Percentiles rank a stretch among this genome's conserved stretches.
Conservation (phyloP, 1,140 invertebrate genomes). For the Ectropis grisescens region DNA sequence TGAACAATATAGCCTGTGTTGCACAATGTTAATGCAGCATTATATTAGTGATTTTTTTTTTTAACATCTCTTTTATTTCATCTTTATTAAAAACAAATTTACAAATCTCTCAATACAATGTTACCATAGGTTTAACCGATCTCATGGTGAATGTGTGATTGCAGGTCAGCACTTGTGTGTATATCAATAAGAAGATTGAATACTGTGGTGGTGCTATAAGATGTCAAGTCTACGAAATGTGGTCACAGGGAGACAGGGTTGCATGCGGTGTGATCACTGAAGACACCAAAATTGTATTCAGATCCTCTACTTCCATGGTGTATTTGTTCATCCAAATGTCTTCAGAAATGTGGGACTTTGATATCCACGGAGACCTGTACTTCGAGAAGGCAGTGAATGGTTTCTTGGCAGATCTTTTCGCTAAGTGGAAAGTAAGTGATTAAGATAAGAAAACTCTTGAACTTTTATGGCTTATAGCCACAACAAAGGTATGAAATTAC, state of each 20-base stretch:
- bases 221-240: constrained; percentile 90
- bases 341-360: constrained; percentile 99
- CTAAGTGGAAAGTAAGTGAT: constrained; percentile 89
- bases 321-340: constrained; percentile 99
- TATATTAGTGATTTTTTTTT: too few relatives aligned
- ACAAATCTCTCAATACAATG: too few relatives aligned
- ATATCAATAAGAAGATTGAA: constrained; percentile 96
- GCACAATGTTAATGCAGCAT: too few relatives aligned
- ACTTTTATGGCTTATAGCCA: too few relatives aligned
- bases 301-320: constrained; percentile 97
- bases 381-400: constrained; percentile 97
- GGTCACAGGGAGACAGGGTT: constrained; percentile 94
- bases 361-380: constrained; percentile 97
- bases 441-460: too few relatives aligned
- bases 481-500: too few relatives aligned
- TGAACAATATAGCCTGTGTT: too few relatives aligned
- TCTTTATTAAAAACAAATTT: too few relatives aligned
- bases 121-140: too few relatives aligned
- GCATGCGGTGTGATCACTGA: constrained; percentile 95
- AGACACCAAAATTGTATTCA: constrained; percentile 96
- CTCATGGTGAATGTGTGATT: too few relatives aligned
- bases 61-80: too few relatives aligned
- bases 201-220: constrained; percentile 87
- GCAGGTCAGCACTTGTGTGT: constrained; percentile 92
- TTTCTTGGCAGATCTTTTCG: constrained; percentile 96